A percentile compares a stretch with the other conserved stretches of the same genome.
Conservation (phyloP, 23 tunicate species). For the Styela plicata region DNA sequence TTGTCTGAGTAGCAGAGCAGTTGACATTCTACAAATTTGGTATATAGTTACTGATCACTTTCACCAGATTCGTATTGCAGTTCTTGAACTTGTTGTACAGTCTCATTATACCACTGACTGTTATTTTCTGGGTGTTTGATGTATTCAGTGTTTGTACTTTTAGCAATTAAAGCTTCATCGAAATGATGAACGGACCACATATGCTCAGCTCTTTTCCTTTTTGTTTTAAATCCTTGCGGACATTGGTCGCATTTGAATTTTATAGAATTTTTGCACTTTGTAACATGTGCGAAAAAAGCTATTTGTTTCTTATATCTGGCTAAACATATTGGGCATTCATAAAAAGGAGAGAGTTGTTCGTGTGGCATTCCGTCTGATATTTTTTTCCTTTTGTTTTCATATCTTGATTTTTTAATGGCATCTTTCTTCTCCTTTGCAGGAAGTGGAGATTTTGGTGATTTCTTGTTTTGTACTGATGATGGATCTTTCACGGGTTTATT, state of each 20-base stretch:
- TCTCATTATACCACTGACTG: background rate
- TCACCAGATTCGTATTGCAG: background rate
- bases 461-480: background rate
- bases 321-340: background rate
- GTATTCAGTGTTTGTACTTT: background rate
- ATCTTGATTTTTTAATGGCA: background rate
- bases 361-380: background rate
- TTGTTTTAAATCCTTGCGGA: background rate
- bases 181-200: background rate
- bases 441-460: background rate
- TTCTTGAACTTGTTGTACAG: background rate
- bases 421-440: background rate
- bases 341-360: background rate
- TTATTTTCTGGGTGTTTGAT: background rate
- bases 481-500: background rate
- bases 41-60: too few species aligned
- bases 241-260: background rate
- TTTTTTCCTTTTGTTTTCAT: background rate
- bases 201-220: constrained; percentile 1
- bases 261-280: background rate
- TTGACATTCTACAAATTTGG: too few species aligned
- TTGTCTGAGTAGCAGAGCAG: too few species aligned
- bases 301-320: background rate
- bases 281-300: background rate
- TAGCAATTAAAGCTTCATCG: background rate